These are phyloP conservation scores for Drosophila nasuta DNA, from an alignment of 1,140 invertebrate genomes.

Conservation along the genomic window DNA sequence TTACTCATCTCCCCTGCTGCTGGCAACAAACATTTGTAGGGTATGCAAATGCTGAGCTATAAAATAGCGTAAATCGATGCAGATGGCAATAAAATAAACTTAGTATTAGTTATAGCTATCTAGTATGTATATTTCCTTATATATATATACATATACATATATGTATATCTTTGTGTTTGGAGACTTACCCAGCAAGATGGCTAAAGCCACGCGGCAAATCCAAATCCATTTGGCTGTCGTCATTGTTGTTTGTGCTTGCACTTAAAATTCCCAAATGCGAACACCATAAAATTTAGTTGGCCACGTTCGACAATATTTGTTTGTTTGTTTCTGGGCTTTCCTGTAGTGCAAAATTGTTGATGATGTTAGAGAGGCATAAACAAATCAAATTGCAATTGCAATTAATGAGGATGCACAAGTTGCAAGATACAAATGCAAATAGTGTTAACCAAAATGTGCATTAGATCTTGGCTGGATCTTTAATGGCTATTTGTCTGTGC, in stretches of 20 bases:
- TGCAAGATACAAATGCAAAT: not conserved
- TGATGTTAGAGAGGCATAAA: constrained; percentile 42
- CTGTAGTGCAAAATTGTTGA: constrained; percentile 29
- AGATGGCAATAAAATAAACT: constrained; percentile 65
- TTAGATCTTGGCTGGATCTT: constrained; percentile 26
- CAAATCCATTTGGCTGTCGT: constrained; percentile 84
- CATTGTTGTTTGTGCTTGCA: constrained; percentile 73
- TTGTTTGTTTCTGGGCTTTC: constrained; percentile 58
- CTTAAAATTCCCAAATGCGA: constrained; percentile 65
- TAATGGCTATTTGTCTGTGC: constrained; percentile 51
- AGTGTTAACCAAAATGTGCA: not conserved
- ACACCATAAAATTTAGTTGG: constrained; percentile 50
- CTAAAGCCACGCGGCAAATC: constrained; percentile 59
- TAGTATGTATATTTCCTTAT: too few species aligned
- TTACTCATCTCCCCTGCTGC: not conserved
- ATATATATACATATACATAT: not conserved
- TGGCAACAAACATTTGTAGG: not conserved
- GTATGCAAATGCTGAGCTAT: constrained; percentile 13
- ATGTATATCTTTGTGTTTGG: not conserved
- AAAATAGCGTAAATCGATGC: constrained; percentile 58
- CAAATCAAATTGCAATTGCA: constrained; percentile 69
- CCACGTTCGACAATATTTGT: constrained; percentile 25
- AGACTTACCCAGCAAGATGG: constrained; percentile 70
- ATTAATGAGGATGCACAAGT: constrained; percentile 59
- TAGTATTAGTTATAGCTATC: constrained; percentile 14